Percentiles rank a stretch among this genome's conserved stretches.
Evolutionary conservation across 2,888 invertebrate species (phyloP).

Genomic region (Plagodis dolabraria): DNA sequence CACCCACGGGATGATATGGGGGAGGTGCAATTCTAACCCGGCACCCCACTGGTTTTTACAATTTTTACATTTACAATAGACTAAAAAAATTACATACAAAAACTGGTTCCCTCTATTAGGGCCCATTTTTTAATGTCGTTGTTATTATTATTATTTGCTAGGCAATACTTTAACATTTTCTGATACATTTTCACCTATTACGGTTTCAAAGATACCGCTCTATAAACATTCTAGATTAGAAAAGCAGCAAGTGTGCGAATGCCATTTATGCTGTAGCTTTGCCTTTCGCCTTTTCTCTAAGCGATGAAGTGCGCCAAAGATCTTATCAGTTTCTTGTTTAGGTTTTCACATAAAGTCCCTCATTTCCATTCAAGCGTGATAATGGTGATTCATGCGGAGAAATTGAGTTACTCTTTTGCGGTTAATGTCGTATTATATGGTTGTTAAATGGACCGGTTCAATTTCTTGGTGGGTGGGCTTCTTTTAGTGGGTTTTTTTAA

Average conservation of each 20-base stretch:
- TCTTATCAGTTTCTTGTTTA: conserved; percentile 17
- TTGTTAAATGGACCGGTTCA: conserved; percentile 16
- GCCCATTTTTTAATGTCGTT: no score
- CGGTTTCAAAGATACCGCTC: no score
- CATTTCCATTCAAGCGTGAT: conserved; percentile 17
- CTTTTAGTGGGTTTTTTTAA: background rate
- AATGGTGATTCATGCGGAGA: conserved; percentile 13
- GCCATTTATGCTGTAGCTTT: background rate
- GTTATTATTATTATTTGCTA: no score
- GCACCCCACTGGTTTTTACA: no score
- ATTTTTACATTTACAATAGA: no score
- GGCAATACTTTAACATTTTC: no score
- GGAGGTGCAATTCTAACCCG: no score
- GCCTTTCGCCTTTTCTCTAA: conserved; percentile 5
- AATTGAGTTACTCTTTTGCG: conserved; percentile 21
- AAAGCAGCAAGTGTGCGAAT: background rate
- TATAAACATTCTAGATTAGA: no score
- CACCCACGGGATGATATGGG: no score
- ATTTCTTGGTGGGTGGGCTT: conserved; percentile 11
- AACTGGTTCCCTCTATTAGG: no score
- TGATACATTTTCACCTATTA: no score
- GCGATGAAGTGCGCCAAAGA: conserved; percentile 5
- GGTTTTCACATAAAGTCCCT: conserved; percentile 9
- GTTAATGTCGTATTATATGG: conserved; percentile 17
- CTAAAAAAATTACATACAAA: no score